Evolutionary conservation across 2,797 vertebrate genomes (phyloP).

Genomic region (Podarcis lilfordi): DNA sequence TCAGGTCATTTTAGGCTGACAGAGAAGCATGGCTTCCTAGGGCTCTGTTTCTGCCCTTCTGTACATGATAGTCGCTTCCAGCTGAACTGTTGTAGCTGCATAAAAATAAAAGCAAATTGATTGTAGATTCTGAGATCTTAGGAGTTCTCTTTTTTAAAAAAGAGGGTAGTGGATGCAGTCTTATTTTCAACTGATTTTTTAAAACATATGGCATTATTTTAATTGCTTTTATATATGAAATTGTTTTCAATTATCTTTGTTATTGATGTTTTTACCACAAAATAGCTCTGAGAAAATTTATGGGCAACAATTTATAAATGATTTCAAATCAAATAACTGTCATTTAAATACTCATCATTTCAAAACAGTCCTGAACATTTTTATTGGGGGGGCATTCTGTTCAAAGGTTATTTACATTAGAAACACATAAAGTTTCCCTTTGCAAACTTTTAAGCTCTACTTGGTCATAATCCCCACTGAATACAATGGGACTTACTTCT

Average conservation of each 20-base stretch:
- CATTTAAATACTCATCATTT: slow-evolving; percentile 54
- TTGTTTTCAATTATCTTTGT: too few species aligned
- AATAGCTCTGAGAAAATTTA: too few species aligned
- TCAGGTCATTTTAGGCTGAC: slow-evolving; percentile 45
- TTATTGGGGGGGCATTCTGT: not conserved
- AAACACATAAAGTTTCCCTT: slow-evolving; percentile 8
- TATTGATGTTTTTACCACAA: too few species aligned
- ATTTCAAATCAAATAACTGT: slow-evolving; percentile 2
- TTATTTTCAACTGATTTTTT: slow-evolving; percentile 47
- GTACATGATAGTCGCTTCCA: slow-evolving; percentile 52
- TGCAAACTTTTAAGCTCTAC: slow-evolving; percentile 11
- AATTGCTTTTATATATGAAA: too few species aligned
- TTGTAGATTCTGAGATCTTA: slow-evolving; percentile 57
- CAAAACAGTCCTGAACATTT: slow-evolving; percentile 27
- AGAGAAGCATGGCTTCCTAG: slow-evolving; percentile 65
- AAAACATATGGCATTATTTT: too few species aligned
- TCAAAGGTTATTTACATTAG: slow-evolving; percentile 51
- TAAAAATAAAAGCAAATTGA: slow-evolving; percentile 68
- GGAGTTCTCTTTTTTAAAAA: slow-evolving; percentile 7
- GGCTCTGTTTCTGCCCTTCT: slow-evolving; percentile 56
- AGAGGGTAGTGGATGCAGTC: not conserved
- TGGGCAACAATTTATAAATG: too few species aligned
- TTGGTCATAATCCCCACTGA: not conserved
- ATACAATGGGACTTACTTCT: not conserved
- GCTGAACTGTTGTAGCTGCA: slow-evolving; percentile 24